These are phyloP conservation scores for Mythimna ferrago DNA, from an alignment of 2,888 invertebrate genomes.

Conservation along the genomic window DNA sequence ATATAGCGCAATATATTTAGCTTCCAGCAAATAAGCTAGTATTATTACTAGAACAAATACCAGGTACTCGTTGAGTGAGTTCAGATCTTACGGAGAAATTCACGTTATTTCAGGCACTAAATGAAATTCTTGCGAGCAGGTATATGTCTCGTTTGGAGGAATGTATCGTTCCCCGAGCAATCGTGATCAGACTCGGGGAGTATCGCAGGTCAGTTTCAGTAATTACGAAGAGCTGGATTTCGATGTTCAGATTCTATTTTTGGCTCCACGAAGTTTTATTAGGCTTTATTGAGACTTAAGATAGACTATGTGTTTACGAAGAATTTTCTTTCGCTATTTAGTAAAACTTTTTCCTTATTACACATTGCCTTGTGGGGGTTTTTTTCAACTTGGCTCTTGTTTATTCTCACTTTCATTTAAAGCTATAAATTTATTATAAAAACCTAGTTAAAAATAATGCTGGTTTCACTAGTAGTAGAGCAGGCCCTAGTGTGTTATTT, in stretches of 20 bases:
- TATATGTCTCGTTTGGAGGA: constrained; percentile 18
- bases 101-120: constrained; percentile 12
- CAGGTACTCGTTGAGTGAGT: background rate
- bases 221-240: background rate
- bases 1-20: background rate
- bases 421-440: background rate
- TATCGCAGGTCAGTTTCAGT: background rate
- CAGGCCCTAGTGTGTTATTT: too few relatives aligned
- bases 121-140: constrained; percentile 31
- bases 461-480: too few relatives aligned
- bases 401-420: background rate
- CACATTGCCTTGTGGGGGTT: too few relatives aligned
- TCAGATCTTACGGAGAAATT: background rate
- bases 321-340: background rate
- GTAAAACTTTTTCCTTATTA: background rate
- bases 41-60: background rate
- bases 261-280: background rate
- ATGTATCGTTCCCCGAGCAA: constrained; percentile 32
- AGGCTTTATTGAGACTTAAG: background rate
- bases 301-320: background rate
- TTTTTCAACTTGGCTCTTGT: too few relatives aligned
- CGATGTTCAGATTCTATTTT: background rate
- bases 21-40: background rate
- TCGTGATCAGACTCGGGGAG: constrained; percentile 8
- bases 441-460: too few relatives aligned